These are phyloP conservation scores for Vulpes ferrilata DNA, from an alignment of 2,113 vertebrate genomes.

Conservation along the genomic window DNA sequence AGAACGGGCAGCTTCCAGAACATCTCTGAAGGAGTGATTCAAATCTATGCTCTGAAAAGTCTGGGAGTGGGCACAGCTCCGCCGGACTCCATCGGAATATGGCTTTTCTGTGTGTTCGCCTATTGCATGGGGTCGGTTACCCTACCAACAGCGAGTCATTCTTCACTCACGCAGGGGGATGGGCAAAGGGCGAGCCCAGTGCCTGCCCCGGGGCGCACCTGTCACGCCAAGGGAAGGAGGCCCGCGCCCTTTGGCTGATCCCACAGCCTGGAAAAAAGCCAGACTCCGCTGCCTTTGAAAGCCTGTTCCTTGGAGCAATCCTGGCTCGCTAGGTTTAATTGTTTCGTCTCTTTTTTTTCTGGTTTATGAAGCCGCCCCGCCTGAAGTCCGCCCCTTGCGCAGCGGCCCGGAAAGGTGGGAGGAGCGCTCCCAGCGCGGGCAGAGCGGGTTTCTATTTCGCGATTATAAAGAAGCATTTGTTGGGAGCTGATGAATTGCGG, in stretches of 20 bases:
- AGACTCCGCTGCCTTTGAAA: slow-evolving; percentile 81
- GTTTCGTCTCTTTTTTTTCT: slow-evolving; percentile 55
- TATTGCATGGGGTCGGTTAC: background rate
- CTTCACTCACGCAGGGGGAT: background rate
- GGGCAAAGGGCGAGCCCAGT: slow-evolving; percentile 50
- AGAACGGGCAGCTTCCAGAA: background rate
- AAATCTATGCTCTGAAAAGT: background rate
- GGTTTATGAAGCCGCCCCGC: slow-evolving; percentile 74
- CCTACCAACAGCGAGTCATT: slow-evolving; percentile 5
- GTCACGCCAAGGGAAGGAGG: slow-evolving; percentile 57
- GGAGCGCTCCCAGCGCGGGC: background rate
- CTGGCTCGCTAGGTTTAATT: slow-evolving; percentile 70
- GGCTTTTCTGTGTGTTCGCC: slow-evolving; percentile 28
- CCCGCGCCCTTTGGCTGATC: slow-evolving; percentile 84
- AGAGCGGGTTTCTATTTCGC: slow-evolving; percentile 73
- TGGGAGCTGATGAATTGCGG: slow-evolving; percentile 77
- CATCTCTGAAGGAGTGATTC: background rate
- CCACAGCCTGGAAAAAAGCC: slow-evolving; percentile 83
- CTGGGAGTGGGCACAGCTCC: background rate
- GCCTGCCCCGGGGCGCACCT: slow-evolving; percentile 60
- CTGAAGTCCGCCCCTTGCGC: slow-evolving; percentile 75
- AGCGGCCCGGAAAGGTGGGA: slow-evolving; percentile 73
- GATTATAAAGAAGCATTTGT: slow-evolving; percentile 77
- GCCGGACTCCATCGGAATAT: background rate
- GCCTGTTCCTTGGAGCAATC: slow-evolving; percentile 62